Evolutionary conservation across 1,140 invertebrate genomes (phyloP).

Genomic region (Drosophila sp.): DNA sequence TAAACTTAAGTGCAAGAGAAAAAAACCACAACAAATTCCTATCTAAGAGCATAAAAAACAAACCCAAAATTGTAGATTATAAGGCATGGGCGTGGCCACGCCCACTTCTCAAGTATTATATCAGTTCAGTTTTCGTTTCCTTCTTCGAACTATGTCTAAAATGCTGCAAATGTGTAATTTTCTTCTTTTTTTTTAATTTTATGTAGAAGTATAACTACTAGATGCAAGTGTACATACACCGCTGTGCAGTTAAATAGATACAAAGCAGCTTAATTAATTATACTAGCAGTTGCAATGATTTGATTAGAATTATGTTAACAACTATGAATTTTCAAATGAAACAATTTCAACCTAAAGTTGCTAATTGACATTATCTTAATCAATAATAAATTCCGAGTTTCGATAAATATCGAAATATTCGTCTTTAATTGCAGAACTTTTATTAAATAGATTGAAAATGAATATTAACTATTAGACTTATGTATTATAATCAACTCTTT

Average conservation of each 20-base stretch:
- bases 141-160: not conserved
- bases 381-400: no score
- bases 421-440: no score
- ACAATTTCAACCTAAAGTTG: no score
- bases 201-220: not conserved
- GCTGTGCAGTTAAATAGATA: constrained; percentile 1
- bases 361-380: no score
- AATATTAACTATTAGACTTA: no score
- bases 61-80: constrained; percentile 32
- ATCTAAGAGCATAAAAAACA: constrained; percentile 48
- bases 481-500: no score
- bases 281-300: not conserved
- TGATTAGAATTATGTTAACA: not conserved
- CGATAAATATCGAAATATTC: no score
- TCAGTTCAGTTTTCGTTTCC: constrained; percentile 35
- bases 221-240: not conserved
- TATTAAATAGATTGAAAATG: no score
- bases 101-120: constrained; percentile 76
- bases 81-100: constrained; percentile 52
- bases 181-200: not conserved
- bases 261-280: not conserved
- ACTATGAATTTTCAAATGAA: no score
- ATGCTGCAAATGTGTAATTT: constrained; percentile 22
- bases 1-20: constrained; percentile 39
- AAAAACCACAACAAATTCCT: constrained; percentile 58